phyloP scores from a whole-genome alignment of 2,797 vertebrate species.

The Enteromius anoplus region DNA sequence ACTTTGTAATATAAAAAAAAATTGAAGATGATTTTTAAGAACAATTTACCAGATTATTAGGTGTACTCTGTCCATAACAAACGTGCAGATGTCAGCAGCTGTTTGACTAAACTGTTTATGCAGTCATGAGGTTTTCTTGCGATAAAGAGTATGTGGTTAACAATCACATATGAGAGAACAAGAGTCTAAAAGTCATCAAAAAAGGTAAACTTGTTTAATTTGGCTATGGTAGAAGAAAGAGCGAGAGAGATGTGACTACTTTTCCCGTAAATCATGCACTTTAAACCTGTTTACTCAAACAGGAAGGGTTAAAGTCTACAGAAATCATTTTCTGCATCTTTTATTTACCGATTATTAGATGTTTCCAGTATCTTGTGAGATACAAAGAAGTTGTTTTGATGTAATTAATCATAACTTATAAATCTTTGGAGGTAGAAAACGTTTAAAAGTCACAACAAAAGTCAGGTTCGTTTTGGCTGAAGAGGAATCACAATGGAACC shows the following conservation, averaged over 20 bases:
- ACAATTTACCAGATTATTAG: constrained; percentile 43
- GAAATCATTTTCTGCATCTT: constrained; percentile 1
- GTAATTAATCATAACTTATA: not conserved
- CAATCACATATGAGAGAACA: constrained; percentile 20
- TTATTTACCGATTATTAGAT: constrained; percentile 4
- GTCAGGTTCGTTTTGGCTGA: constrained; percentile 71
- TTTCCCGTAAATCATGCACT: constrained; percentile 31
- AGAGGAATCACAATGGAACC: not conserved
- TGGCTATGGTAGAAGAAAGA: constrained; percentile 25
- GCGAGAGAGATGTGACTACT: not conserved
- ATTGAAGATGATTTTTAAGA: not conserved
- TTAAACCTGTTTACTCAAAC: constrained; percentile 45
- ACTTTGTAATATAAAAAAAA: not conserved
- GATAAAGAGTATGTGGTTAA: constrained; percentile 24
- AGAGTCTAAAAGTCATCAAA: constrained; percentile 58
- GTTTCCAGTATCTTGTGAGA: not conserved
- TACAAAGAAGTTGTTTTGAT: not conserved
- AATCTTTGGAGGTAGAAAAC: not conserved
- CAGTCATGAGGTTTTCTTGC: constrained; percentile 12
- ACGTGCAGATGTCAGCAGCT: not conserved
- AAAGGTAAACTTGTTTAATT: constrained; percentile 55
- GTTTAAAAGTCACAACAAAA: constrained; percentile 64
- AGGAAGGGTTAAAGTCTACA: constrained; percentile 47
- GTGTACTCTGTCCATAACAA: constrained; percentile 29
- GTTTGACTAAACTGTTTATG: not conserved